These are phyloP conservation scores for Colaptes auratus DNA, from an alignment of 2,113 vertebrate species.

Conservation along the genomic window DNA sequence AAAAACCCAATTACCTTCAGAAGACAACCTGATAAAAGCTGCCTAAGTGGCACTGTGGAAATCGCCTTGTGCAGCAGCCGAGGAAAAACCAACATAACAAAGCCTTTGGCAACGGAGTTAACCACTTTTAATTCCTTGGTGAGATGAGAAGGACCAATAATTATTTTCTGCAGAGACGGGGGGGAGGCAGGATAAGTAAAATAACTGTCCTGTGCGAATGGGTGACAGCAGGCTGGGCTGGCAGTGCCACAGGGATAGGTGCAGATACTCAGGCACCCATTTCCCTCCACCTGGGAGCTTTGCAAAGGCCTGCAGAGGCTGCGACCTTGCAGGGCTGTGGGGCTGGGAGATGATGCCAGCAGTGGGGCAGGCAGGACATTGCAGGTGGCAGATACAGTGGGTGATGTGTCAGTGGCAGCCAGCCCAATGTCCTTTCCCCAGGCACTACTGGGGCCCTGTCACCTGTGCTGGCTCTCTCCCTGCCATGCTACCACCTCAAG, in stretches of 20 bases:
- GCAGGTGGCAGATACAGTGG: rapidly evolving
- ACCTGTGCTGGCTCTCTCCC: background rate
- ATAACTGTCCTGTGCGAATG: conserved; percentile 32
- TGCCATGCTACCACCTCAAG: background rate
- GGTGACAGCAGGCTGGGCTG: background rate
- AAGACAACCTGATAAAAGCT: conserved; percentile 65
- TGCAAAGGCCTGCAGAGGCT: background rate
- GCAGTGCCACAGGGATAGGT: background rate
- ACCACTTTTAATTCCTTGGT: conserved; percentile 62
- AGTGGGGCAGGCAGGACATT: rapidly evolving
- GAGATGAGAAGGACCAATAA: conserved; percentile 50
- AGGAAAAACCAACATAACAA: conserved; percentile 70
- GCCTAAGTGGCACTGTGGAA: conserved; percentile 63
- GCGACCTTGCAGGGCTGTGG: background rate
- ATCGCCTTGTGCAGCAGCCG: conserved; percentile 58
- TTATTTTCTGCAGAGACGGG: conserved; percentile 41
- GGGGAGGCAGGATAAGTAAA: background rate
- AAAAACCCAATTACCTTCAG: conserved; percentile 68
- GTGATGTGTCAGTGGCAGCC: background rate
- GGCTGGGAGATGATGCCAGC: background rate
- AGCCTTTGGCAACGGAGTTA: conserved; percentile 72
- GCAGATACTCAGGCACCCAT: background rate
- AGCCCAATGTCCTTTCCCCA: background rate
- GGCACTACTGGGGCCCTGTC: background rate
- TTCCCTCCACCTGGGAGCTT: background rate